Evolutionary conservation across 2,888 invertebrate species (phyloP), one percentile per base, ranked within the genome.

Genomic region (Ochropleura leucogaster): DNA sequence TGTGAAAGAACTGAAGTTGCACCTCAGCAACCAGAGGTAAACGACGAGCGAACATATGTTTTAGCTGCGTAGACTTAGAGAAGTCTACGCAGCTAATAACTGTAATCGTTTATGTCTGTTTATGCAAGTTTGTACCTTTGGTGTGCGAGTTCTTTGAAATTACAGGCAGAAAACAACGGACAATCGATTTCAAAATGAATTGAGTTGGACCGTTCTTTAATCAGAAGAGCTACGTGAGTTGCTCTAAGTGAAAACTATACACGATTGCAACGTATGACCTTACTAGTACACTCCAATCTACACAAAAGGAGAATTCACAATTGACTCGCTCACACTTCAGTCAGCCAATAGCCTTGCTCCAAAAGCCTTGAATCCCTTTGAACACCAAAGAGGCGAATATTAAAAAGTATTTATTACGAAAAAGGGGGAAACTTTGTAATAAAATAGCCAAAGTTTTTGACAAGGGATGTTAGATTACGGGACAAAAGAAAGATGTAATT

Each of bases 401-500:
- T 81, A 85, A 85, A 85, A 84, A 72, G 72, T 78, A 79, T 84
- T 84, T 80, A 79, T 77, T 76, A 66, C n/a, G n/a, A 66, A 74
- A n/a, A 75, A 74, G 60, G 72, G 57, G 72, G 20, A 42, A 77
- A 79, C 62, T 78, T 78, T 49, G 70, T 77, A 55, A 76, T 76
- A 80, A 81, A 85, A 79, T 68, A 77, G 68, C 51, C 47, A 71
- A 85, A 85, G 71, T 84, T 85, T 78, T 71, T 68, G 80, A 80
- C 72, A 83, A 59, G 57, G 72, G 72, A 75, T 70, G 62, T 63
- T 67, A 79, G 75, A 82, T 82, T 84, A 79, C 9, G 79, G 74
- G 69, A 82, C 82, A 85, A 85, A 79, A 79, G 76, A 68, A 71
- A 68, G 66, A 67, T 71, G 79, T 83, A 85, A 85, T 85, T 85